Evolutionary conservation across 2,888 invertebrate species (phyloP).

Genomic region (Tethea ocularis): DNA sequence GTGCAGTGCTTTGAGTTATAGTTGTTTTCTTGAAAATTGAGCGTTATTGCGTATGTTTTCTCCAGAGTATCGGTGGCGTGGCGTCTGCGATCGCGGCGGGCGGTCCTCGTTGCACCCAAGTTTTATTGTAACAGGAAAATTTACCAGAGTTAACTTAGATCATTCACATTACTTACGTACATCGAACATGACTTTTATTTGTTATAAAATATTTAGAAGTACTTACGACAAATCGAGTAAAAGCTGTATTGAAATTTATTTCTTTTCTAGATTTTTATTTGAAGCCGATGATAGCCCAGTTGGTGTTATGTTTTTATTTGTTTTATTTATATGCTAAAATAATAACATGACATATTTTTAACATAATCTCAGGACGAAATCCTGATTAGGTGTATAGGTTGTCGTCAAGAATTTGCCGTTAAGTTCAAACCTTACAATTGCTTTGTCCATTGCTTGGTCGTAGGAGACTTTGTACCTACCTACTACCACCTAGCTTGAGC

Average conservation of each 20-base stretch:
- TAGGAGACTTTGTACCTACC: too few relatives aligned
- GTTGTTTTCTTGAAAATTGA: slow-evolving; percentile 82
- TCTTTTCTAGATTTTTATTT: background rate
- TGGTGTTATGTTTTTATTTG: too few relatives aligned
- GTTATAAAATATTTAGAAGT: slow-evolving; percentile 13
- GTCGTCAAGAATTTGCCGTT: too few relatives aligned
- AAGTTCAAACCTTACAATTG: too few relatives aligned
- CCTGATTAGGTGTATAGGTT: too few relatives aligned
- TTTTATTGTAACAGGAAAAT: slow-evolving; percentile 66
- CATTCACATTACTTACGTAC: slow-evolving; percentile 55
- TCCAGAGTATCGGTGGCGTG: slow-evolving; percentile 52
- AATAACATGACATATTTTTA: too few relatives aligned
- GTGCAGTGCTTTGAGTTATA: slow-evolving; percentile 79
- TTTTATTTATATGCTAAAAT: too few relatives aligned
- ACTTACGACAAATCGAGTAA: background rate
- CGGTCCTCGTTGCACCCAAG: slow-evolving; percentile 38
- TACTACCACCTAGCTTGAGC: too few relatives aligned
- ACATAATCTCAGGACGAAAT: too few relatives aligned
- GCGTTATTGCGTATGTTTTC: slow-evolving; percentile 74
- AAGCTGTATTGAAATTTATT: background rate
- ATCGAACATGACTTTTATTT: slow-evolving; percentile 44
- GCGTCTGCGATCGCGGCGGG: slow-evolving; percentile 35
- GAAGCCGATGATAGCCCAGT: too few relatives aligned
- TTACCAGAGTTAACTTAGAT: slow-evolving; percentile 63
- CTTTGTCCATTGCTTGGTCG: too few relatives aligned